Evolutionary conservation across 1,140 invertebrate genomes (phyloP).

Genomic region (Pseudomyrmex pallidus): DNA sequence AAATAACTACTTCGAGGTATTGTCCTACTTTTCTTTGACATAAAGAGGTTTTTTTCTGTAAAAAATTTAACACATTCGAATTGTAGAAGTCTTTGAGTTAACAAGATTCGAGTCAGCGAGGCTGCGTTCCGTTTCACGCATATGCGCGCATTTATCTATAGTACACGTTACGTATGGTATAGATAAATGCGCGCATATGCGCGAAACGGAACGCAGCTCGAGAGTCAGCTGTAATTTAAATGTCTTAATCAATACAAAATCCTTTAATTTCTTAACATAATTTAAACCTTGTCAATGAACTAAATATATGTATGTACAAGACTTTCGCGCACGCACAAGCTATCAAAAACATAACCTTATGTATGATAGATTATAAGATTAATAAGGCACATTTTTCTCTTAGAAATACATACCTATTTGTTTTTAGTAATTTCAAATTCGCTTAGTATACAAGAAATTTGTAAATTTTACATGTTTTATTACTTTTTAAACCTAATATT

Average conservation of each 20-base stretch:
- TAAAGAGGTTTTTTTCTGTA: too few species aligned
- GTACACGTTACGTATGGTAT: too few species aligned
- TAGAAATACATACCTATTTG: conserved; percentile 5
- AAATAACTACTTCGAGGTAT: too few species aligned
- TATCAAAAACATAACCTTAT: not conserved
- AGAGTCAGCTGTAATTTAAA: not conserved
- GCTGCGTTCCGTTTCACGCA: too few species aligned
- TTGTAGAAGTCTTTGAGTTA: too few species aligned
- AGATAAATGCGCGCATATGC: too few species aligned
- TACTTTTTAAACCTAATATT: not conserved
- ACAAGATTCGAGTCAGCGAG: too few species aligned
- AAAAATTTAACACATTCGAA: too few species aligned
- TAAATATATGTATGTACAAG: conserved; percentile 32
- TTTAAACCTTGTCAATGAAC: not conserved
- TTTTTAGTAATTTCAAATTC: conserved; percentile 6
- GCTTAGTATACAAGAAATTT: not conserved
- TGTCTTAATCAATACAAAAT: not conserved
- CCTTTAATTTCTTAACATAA: not conserved
- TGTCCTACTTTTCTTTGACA: too few species aligned
- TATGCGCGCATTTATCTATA: too few species aligned
- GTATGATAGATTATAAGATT: conserved; percentile 14
- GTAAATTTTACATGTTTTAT: not conserved
- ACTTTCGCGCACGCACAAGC: too few species aligned
- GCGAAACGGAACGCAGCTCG: too few species aligned
- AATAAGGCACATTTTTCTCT: conserved; percentile 44